phyloP scores from a whole-genome alignment of 2,797 vertebrate species.

The Peromyscus attwateri region DNA sequence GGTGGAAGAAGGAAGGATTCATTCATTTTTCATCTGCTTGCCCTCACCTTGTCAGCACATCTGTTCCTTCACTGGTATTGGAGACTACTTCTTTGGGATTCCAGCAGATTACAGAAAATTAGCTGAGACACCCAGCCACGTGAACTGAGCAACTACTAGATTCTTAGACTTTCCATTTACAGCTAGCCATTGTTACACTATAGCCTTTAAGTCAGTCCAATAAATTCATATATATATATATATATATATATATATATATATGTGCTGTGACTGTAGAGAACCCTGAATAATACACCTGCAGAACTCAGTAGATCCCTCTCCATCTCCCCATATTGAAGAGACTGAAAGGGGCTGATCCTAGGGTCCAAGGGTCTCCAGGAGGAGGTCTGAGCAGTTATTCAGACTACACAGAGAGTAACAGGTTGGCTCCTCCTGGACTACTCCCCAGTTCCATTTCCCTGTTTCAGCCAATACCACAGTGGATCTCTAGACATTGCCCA shows the following conservation, averaged over 20 bases:
- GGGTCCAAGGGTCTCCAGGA: neutral
- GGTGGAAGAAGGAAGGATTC: neutral
- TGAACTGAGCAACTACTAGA: neutral
- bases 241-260: too few species aligned
- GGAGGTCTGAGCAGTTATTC: neutral
- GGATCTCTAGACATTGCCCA: too few species aligned
- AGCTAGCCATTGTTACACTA: neutral
- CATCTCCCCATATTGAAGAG: neutral
- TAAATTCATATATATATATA: neutral
- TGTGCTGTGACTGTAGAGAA: neutral
- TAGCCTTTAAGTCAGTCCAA: neutral
- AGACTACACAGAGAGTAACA: too few species aligned
- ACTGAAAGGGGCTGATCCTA: neutral
- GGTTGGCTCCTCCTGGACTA: neutral
- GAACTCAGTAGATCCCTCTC: neutral
- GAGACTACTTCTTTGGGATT: neutral
- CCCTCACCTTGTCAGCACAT: neutral
- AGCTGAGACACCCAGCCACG: neutral
- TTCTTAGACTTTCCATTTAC: neutral
- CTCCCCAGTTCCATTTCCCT: neutral
- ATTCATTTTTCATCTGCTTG: neutral
- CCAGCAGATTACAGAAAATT: neutral
- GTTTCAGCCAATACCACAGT: neutral
- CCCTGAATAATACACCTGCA: neutral
- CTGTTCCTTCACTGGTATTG: fast-evolving